Conservation (phyloP, 2,113 vertebrate species). For the Oceanites oceanicus region DNA sequence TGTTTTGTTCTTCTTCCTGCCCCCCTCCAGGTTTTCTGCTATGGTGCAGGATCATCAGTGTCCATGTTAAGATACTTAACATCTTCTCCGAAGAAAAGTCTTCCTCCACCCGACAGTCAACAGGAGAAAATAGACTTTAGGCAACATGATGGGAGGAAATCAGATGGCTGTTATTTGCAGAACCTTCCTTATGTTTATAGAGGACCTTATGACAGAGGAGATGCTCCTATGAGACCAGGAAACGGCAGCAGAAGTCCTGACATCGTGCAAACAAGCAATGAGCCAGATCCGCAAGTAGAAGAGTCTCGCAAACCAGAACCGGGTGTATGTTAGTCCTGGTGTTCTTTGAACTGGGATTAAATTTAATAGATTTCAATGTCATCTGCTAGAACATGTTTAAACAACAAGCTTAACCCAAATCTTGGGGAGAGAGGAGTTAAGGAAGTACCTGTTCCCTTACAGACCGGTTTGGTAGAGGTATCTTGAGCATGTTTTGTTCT, state of each 20-base stretch:
- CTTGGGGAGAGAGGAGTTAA: background rate
- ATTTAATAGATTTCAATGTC: background rate
- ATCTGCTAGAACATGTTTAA: background rate
- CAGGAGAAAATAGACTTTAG: background rate
- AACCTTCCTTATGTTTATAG: background rate
- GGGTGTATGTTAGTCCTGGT: slow-evolving; percentile 26
- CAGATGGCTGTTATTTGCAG: background rate
- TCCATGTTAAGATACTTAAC: slow-evolving; percentile 33
- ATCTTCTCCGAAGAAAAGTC: slow-evolving; percentile 10
- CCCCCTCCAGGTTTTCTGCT: slow-evolving; percentile 69
- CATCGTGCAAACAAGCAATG: background rate
- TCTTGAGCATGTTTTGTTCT: background rate
- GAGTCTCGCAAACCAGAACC: background rate
- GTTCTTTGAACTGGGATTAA: background rate
- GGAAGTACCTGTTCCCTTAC: background rate
- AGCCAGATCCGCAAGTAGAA: background rate
- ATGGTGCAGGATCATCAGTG: slow-evolving; percentile 71
- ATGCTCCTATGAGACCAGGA: background rate
- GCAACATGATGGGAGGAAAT: background rate
- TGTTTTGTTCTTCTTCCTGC: background rate
- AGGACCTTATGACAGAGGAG: slow-evolving; percentile 48
- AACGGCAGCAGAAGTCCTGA: slow-evolving; percentile 6
- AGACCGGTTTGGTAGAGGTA: background rate
- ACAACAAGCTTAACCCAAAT: background rate
- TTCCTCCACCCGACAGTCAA: background rate